These are phyloP conservation scores for Channa striata DNA, from an alignment of 2,797 vertebrate species.

Conservation along the genomic window DNA sequence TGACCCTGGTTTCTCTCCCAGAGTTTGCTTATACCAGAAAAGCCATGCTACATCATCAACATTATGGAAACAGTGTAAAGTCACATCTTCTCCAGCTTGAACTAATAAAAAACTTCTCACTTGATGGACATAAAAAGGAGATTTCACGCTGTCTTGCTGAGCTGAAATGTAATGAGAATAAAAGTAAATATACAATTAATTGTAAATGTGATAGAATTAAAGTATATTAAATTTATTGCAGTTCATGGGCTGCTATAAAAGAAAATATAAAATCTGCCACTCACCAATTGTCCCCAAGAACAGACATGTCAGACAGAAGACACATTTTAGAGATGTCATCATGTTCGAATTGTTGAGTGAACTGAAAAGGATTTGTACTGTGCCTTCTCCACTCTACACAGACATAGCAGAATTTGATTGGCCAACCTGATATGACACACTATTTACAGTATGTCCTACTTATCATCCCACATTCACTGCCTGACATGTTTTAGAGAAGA, in stretches of 20 bases:
- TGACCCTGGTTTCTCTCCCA: conserved; percentile 10
- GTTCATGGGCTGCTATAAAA: too few relatives aligned
- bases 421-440: conserved; percentile 28
- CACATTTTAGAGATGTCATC: conserved; percentile 12
- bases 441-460: not conserved
- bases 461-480: not conserved
- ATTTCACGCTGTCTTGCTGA: not conserved
- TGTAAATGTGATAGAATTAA: too few relatives aligned
- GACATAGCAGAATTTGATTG: conserved; percentile 22
- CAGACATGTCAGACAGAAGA: conserved; percentile 22
- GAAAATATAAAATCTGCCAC: not conserved
- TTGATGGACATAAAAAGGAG: not conserved
- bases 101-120: not conserved
- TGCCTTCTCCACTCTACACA: not conserved
- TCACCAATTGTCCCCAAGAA: conserved; percentile 20
- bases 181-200: not conserved
- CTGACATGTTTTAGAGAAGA: too few relatives aligned
- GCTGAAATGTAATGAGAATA: conserved; percentile 1
- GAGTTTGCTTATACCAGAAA: conserved; percentile 47
- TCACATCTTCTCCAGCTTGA: conserved; percentile 23
- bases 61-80: conserved; percentile 26
- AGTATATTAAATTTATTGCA: too few relatives aligned
- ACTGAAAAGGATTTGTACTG: conserved; percentile 9
- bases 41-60: not conserved
- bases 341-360: not conserved